Base-by-base conservation (phyloP, 2,888 invertebrate genomes). In the Cyaniris semiargus region DNA sequence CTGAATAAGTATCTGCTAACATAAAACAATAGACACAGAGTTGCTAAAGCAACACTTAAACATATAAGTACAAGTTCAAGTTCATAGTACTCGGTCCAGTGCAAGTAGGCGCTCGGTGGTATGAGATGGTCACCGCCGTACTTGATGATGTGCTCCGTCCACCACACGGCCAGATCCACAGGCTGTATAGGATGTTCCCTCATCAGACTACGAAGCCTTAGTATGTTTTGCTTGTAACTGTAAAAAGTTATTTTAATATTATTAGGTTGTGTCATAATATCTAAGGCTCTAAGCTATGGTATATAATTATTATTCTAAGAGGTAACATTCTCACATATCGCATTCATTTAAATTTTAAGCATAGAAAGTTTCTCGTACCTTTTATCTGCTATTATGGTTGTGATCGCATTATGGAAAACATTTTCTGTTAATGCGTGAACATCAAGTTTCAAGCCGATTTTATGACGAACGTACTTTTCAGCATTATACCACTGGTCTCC, bases 401-500 rank as follows among this genome's bases (percentile, higher is more conserved):
- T 80, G 15, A 86, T 85, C 6, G 86, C 80, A 7, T 81, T 76
- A 53, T 77, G 82, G 1, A 89, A 79, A 10, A 77, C 56, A 1
- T 84, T 81, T 44, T 84, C 84, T 0, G 83, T 83, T 1, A 89
- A 27, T 0, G 80, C 81, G 1, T 84, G 80, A 34, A 86, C 79
- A 58, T 88, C 84, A 0, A 91, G 72, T 70, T 80, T 80, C 0
- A 85, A 27, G 1, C 89, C 90, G 70, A 89, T 85, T 23, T 84
- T 84, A 56, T 84, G 79, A 78, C 79, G 76, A 0, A 82, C 81
- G 76, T 85, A 86, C 80, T 81, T 85, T 80, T 84, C 86, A 0
- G 85, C 86, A 77, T 90, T 91, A n/a, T 81, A 84, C 80, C 84
- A 87, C 79, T 92, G 91, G 80, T 94, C 93, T 0, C 84, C 87